Percentiles rank a stretch among this genome's conserved stretches.
Conservation (phyloP, 1,140 invertebrate genomes). For the Hylyphantes graminicola region DNA sequence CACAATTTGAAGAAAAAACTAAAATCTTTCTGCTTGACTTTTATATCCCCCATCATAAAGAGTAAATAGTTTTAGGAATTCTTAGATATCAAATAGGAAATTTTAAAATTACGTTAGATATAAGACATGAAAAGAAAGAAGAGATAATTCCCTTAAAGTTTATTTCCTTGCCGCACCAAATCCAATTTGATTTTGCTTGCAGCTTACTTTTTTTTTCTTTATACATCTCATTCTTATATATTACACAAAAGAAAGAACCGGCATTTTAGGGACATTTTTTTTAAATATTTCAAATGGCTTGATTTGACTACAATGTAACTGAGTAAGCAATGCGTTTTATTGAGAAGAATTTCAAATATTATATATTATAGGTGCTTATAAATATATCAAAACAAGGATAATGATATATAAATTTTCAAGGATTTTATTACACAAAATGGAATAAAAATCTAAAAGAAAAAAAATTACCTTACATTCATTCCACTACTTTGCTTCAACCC, state of each 20-base stretch:
- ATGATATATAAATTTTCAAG: too few relatives aligned
- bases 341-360: too few relatives aligned
- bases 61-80: constrained; percentile 27
- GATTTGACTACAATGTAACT: too few relatives aligned
- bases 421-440: too few relatives aligned
- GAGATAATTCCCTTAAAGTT: constrained; percentile 41
- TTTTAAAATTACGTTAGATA: constrained; percentile 43
- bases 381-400: too few relatives aligned
- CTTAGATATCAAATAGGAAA: constrained; percentile 1
- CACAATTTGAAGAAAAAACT: constrained; percentile 15
- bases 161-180: constrained; percentile 43
- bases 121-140: constrained; percentile 19
- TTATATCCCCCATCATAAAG: not conserved
- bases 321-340: too few relatives aligned
- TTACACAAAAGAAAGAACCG: not conserved
- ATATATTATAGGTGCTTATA: too few relatives aligned
- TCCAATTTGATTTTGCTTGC: constrained; percentile 44
- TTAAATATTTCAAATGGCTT: too few relatives aligned
- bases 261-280: not conserved
- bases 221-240: not conserved
- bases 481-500: too few relatives aligned
- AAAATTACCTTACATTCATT: too few relatives aligned
- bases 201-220: constrained; percentile 7
- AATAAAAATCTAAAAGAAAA: too few relatives aligned
- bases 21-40: constrained; percentile 12